Evolutionary conservation across 2,113 vertebrate genomes (phyloP).

Genomic region (Tamias sibiricus): DNA sequence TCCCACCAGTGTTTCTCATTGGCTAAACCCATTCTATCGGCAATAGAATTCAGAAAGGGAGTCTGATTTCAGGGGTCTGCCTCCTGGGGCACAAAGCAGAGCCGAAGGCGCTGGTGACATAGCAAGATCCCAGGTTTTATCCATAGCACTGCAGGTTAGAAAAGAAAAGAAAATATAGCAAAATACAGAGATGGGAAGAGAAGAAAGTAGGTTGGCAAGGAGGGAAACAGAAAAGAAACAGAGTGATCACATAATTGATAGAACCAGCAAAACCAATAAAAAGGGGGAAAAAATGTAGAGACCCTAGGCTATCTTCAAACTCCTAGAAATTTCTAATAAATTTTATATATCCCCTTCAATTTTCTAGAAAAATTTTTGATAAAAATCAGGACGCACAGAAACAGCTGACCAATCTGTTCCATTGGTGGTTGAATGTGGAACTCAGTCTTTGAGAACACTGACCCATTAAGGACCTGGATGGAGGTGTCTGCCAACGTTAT

Average conservation of each 20-base stretch:
- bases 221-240: background rate
- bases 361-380: background rate
- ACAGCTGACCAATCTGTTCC: background rate
- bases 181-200: background rate
- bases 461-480: background rate
- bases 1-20: constrained; percentile 24
- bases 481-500: background rate
- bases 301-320: background rate
- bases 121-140: background rate
- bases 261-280: background rate
- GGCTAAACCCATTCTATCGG: background rate
- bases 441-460: background rate
- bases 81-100: background rate
- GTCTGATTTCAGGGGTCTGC: background rate
- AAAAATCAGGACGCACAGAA: background rate
- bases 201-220: background rate
- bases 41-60: background rate
- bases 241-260: background rate
- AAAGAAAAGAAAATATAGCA: background rate
- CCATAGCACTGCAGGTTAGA: background rate
- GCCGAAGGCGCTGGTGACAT: background rate
- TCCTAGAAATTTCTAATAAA: background rate
- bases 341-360: background rate
- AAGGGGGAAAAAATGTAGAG: background rate
- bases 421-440: background rate